Percentiles rank a stretch among this genome's conserved stretches.
phyloP scores from a whole-genome alignment of 2,888 invertebrate species.

The Agrochola litura region DNA sequence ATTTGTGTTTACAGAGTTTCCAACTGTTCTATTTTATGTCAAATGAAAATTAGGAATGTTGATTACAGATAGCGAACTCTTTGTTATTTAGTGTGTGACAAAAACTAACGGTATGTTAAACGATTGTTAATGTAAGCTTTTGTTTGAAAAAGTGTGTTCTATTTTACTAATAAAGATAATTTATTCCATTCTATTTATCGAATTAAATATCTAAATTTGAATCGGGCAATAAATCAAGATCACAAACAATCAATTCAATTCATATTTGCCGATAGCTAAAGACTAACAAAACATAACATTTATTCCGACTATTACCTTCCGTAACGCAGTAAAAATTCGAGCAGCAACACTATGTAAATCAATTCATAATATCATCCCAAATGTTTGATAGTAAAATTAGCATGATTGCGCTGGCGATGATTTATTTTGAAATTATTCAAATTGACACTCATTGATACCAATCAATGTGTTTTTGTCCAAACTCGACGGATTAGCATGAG shows the following conservation, averaged over 20 bases:
- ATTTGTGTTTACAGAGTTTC: constrained; percentile 64
- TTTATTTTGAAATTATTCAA: constrained; percentile 85
- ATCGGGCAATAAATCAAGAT: constrained; percentile 45
- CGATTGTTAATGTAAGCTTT: constrained; percentile 42
- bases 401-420: constrained; percentile 77
- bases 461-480: constrained; percentile 80
- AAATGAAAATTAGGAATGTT: constrained; percentile 64
- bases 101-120: constrained; percentile 58
- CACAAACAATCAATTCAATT: constrained; percentile 30
- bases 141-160: constrained; percentile 5
- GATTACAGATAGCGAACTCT: constrained; percentile 61
- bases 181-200: constrained; percentile 2
- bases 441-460: constrained; percentile 78
- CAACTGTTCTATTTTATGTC: constrained; percentile 62
- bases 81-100: constrained; percentile 61
- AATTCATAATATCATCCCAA: constrained; percentile 70
- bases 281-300: constrained; percentile 34
- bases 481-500: constrained; percentile 79
- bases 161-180: constrained; percentile 10
- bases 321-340: constrained; percentile 55
- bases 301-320: constrained; percentile 64
- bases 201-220: background rate
- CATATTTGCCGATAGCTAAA: constrained; percentile 26
- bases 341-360: constrained; percentile 54
- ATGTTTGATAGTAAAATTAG: constrained; percentile 75